These are phyloP conservation scores for Cyprinus carpio DNA, from an alignment of 2,113 vertebrate genomes.

Conservation along the genomic window DNA sequence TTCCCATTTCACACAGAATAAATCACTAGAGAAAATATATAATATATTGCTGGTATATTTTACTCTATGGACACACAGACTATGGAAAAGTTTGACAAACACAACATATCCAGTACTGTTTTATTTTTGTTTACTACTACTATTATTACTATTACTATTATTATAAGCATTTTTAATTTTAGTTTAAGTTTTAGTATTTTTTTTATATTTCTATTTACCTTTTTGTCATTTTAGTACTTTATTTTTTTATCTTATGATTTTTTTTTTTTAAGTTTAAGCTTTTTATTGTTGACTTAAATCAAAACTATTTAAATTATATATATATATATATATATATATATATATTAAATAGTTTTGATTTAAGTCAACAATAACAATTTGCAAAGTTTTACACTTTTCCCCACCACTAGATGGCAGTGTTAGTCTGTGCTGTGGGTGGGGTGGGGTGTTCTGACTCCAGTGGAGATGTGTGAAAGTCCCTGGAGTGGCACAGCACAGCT, in stretches of 20 bases:
- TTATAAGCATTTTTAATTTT: background rate
- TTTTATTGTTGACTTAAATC: too few relatives aligned
- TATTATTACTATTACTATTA: background rate
- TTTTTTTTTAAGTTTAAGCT: too few relatives aligned
- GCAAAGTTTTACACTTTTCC: background rate
- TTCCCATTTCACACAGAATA: background rate
- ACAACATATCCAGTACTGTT: background rate
- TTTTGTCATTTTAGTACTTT: too few relatives aligned
- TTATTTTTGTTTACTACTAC: background rate
- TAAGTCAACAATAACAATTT: background rate
- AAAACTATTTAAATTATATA: too few relatives aligned
- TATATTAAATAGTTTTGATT: background rate
- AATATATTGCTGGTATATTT: background rate
- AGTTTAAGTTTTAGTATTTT: background rate
- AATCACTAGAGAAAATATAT: background rate
- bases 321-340: too few relatives aligned
- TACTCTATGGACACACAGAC: background rate
- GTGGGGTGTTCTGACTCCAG: background rate
- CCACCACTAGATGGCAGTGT: conserved; percentile 71
- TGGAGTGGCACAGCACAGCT: conserved; percentile 58
- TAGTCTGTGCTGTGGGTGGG: conserved; percentile 36
- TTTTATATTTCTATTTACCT: too few relatives aligned
- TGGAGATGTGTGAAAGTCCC: conserved; percentile 26
- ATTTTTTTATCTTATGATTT: too few relatives aligned
- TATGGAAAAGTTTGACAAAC: background rate